Evolutionary conservation across 2,113 vertebrate species (phyloP).

Genomic region (Maccullochella peelii): DNA sequence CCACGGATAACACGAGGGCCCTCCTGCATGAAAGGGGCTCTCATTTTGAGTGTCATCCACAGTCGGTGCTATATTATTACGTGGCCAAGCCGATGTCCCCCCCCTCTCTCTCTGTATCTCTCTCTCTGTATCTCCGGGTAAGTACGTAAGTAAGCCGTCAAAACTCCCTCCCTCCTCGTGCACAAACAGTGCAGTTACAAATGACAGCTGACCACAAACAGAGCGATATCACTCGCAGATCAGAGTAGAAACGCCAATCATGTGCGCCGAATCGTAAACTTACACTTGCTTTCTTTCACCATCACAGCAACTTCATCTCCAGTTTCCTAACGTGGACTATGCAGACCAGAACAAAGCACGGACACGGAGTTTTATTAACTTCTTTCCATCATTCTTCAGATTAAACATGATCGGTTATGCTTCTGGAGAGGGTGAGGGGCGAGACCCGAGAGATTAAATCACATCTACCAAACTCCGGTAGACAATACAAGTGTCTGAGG

Average conservation of each 20-base stretch:
- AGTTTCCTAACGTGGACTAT: conserved; percentile 23
- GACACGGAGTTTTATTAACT: accelerated
- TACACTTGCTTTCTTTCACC: background rate
- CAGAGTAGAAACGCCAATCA: background rate
- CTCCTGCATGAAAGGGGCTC: conserved; percentile 6
- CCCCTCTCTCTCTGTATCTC: background rate
- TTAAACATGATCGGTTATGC: background rate
- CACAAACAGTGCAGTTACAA: background rate
- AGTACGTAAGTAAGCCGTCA: conserved; percentile 3
- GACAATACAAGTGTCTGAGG: conserved; percentile 67
- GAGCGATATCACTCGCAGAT: background rate
- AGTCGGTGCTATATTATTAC: background rate
- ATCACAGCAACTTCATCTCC: conserved; percentile 34
- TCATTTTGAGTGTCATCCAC: conserved; percentile 25
- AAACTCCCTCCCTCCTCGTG: background rate
- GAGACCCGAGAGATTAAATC: background rate
- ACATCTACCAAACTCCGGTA: conserved; percentile 39
- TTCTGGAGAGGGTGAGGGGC: no score
- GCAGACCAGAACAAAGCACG: conserved; percentile 48
- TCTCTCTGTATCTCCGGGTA: background rate
- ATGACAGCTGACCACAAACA: background rate
- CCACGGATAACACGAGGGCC: conserved; percentile 9
- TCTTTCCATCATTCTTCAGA: background rate
- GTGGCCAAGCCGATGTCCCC: conserved; percentile 1
- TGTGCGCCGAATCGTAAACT: background rate